A percentile compares a stretch with the other conserved stretches of the same genome.
These are phyloP conservation scores for Tenthredo amoena DNA, from an alignment of 2,888 invertebrate genomes.

Conservation along the genomic window DNA sequence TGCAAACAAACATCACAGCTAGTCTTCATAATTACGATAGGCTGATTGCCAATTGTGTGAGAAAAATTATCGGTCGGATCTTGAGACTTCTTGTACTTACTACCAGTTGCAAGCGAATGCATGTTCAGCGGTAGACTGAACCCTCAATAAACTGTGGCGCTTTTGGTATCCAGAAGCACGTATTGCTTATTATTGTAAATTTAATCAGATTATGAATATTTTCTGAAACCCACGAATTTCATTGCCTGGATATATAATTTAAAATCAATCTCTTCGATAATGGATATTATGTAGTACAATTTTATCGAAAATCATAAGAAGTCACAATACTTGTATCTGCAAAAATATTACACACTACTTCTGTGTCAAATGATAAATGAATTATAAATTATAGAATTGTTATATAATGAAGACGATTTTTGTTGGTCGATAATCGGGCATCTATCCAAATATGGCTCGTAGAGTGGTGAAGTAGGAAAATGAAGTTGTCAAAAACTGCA, in stretches of 20 bases:
- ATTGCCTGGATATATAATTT: background rate
- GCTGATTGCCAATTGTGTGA: background rate
- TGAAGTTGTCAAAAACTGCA: background rate
- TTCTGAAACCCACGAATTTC: background rate
- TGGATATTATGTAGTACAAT: background rate
- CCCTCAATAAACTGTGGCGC: background rate
- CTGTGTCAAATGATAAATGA: background rate
- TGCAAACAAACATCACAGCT: background rate
- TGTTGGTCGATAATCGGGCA: background rate
- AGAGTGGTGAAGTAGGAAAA: slow-evolving; percentile 35
- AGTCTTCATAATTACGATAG: background rate
- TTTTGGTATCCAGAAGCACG: background rate
- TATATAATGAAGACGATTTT: background rate
- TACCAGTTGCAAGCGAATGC: background rate
- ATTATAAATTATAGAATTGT: background rate
- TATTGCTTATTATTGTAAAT: background rate
- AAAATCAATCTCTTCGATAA: background rate
- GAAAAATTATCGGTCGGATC: background rate
- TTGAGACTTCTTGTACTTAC: too few species aligned
- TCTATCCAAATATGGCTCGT: background rate
- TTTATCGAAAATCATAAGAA: background rate
- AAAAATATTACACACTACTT: background rate
- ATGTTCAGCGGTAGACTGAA: background rate
- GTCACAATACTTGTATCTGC: background rate
- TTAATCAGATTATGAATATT: background rate